Evolutionary conservation across 2,888 invertebrate genomes (phyloP).

Genomic region (Nemotelus pantherinus): DNA sequence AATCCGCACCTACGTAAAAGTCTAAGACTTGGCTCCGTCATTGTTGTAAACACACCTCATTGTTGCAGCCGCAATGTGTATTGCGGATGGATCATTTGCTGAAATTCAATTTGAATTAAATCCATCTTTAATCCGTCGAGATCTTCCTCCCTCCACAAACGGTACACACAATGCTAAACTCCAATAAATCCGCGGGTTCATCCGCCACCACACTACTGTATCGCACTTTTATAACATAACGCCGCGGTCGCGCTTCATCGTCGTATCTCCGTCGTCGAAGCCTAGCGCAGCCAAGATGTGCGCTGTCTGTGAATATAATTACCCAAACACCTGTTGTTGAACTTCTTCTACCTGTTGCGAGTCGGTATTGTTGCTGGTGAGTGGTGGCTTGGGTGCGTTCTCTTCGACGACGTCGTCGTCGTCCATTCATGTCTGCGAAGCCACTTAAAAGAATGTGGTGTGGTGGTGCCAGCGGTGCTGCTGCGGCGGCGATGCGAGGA

Average conservation of each 20-base stretch:
- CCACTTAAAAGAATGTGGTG: constrained; percentile 28
- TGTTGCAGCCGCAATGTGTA: constrained; percentile 19
- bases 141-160: constrained; percentile 22
- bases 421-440: constrained; percentile 37
- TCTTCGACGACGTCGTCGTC: background rate
- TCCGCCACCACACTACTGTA: constrained; percentile 30
- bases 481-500: background rate
- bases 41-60: constrained; percentile 27
- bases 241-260: background rate
- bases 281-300: constrained; percentile 18
- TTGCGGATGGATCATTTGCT: constrained; percentile 25
- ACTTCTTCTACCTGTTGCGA: constrained; percentile 47
- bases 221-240: background rate
- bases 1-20: constrained; percentile 26
- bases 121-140: constrained; percentile 37
- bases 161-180: background rate
- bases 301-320: constrained; percentile 51
- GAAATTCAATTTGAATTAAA: constrained; percentile 38
- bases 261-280: background rate
- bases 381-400: background rate
- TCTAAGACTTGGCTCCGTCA: background rate
- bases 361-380: constrained; percentile 3
- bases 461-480: background rate
- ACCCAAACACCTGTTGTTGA: constrained; percentile 51
- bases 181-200: constrained; percentile 36